These are phyloP conservation scores for Actinostola sp. DNA, from an alignment of 92 coral and sea anemone genomes.

Conservation along the genomic window DNA sequence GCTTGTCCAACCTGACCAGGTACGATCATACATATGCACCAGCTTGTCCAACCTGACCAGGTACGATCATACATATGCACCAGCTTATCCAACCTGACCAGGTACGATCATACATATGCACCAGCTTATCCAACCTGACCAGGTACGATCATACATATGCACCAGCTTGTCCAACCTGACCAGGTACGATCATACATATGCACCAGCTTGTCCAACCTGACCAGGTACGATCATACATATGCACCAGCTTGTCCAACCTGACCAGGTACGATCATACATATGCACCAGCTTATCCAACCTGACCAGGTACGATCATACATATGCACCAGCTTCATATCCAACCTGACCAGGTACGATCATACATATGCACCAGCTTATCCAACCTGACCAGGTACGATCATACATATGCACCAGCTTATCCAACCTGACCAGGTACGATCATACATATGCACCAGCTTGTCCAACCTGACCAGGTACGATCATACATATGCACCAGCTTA, in stretches of 20 bases:
- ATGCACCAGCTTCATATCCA: constrained; percentile 96
- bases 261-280: too few species aligned
- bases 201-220: constrained; percentile 94
- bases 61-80: too few species aligned
- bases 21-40: too few species aligned
- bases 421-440: too few species aligned
- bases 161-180: constrained; percentile 89
- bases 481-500: constrained; percentile 96
- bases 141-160: too few species aligned
- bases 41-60: constrained; percentile 89
- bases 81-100: constrained; percentile 89
- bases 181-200: too few species aligned
- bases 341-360: too few species aligned
- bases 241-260: constrained; percentile 95
- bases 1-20: constrained; percentile 89
- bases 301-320: too few species aligned
- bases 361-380: constrained; percentile 94
- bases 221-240: too few species aligned
- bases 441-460: constrained; percentile 97
- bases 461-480: constrained; percentile 87
- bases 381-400: too few species aligned
- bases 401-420: constrained; percentile 94
- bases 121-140: constrained; percentile 87
- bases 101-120: too few species aligned
- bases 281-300: constrained; percentile 95